phyloP scores from a whole-genome alignment of 1,140 invertebrate genomes.

The Conus ventricosus region DNA sequence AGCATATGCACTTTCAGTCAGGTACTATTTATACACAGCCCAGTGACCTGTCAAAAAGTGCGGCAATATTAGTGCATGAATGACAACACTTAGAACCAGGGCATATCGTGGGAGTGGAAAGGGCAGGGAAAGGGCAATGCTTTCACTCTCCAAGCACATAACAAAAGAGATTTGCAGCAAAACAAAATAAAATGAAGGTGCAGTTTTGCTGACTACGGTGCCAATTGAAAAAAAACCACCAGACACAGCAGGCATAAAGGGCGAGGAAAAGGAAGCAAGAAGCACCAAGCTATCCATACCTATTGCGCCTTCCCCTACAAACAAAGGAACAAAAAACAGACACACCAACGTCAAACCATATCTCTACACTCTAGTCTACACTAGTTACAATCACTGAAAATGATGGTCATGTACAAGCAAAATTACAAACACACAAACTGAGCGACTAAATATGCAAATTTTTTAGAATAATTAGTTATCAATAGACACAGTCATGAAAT shows the following conservation, averaged over 20 bases:
- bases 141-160: not conserved
- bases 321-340: not conserved
- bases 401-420: too few relatives aligned
- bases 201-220: too few relatives aligned
- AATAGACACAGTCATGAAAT: too few relatives aligned
- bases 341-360: not conserved
- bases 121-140: not conserved
- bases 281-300: not conserved
- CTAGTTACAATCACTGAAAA: too few relatives aligned
- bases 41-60: too few relatives aligned
- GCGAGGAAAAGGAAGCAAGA: not conserved
- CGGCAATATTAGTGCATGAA: not conserved
- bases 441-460: too few relatives aligned
- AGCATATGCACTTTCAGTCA: too few relatives aligned
- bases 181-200: not conserved
- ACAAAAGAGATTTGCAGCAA: not conserved
- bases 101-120: too few relatives aligned
- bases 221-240: not conserved
- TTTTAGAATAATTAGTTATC: too few relatives aligned
- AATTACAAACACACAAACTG: too few relatives aligned
- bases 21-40: too few relatives aligned
- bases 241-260: not conserved
- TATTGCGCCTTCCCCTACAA: conserved; percentile 20
- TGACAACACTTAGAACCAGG: not conserved
- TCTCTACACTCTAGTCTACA: not conserved